A percentile compares a stretch with the other conserved stretches of the same genome.
Evolutionary conservation across 1,140 invertebrate species (phyloP).

Genomic region (Dendroctonus valens): DNA sequence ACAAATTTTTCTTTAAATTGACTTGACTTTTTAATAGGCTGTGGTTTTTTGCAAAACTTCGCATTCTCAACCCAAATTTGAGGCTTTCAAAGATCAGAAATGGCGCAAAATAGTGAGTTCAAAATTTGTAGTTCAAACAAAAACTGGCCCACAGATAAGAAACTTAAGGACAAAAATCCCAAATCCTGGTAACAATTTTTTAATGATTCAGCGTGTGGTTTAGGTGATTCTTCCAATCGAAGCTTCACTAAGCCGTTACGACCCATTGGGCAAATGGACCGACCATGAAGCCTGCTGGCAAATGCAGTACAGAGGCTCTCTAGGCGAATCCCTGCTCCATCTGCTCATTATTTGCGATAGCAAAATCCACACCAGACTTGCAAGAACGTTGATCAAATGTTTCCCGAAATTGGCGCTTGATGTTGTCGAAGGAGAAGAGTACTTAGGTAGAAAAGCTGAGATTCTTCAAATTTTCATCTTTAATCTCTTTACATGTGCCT

Average conservation of each 20-base stretch:
- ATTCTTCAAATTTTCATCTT: too few relatives aligned
- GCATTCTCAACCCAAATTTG: too few relatives aligned
- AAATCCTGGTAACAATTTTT: too few relatives aligned
- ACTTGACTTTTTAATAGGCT: too few relatives aligned
- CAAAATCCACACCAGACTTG: conserved; percentile 78
- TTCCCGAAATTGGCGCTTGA: conserved; percentile 91
- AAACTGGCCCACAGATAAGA: too few relatives aligned
- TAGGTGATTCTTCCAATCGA: conserved; percentile 77
- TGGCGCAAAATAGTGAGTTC: too few relatives aligned
- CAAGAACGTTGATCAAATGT: conserved; percentile 83
- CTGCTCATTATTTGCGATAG: conserved; percentile 94
- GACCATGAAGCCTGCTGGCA: conserved; percentile 96
- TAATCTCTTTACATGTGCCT: too few relatives aligned
- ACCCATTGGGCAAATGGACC: conserved; percentile 80
- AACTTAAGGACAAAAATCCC: too few relatives aligned
- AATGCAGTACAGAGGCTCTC: conserved; percentile 90
- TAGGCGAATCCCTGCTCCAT: conserved; percentile 93
- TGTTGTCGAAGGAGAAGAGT: conserved; percentile 96
- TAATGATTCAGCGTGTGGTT: background rate
- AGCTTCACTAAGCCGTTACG: conserved; percentile 73
- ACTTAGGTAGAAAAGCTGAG: conserved; percentile 66
- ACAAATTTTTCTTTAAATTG: too few relatives aligned
- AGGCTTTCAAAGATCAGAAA: too few relatives aligned
- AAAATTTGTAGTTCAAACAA: too few relatives aligned
- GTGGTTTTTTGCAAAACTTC: too few relatives aligned